Percentiles rank a stretch among this genome's conserved stretches.
Evolutionary conservation across 2,113 vertebrate genomes (phyloP).

Genomic region (Tylochromis polylepis): DNA sequence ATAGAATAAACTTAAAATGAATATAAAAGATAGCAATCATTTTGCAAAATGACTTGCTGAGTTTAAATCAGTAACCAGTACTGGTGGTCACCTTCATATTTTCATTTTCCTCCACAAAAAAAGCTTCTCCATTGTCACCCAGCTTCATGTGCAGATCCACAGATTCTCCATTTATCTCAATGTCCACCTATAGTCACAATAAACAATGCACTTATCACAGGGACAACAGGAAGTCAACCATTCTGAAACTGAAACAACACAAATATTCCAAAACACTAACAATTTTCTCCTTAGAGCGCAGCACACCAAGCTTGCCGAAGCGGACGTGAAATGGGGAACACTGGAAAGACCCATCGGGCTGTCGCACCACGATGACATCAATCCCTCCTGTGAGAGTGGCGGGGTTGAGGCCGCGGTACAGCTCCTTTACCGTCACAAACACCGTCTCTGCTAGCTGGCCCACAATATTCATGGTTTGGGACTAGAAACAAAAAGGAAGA

Average conservation of each 20-base stretch:
- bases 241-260: no score
- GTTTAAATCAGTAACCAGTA: neutral
- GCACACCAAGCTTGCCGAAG: slow-evolving; percentile 92
- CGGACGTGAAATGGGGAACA: slow-evolving; percentile 94
- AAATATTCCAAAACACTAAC: slow-evolving; percentile 66
- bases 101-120: slow-evolving; percentile 87
- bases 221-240: neutral
- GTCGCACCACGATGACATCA: slow-evolving; percentile 89
- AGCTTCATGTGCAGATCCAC: slow-evolving; percentile 94
- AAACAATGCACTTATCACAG: neutral
- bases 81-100: slow-evolving; percentile 70
- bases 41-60: neutral
- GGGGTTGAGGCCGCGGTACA: slow-evolving; percentile 88
- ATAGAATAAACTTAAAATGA: neutral
- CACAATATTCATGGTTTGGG: slow-evolving; percentile 90
- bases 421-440: slow-evolving; percentile 84
- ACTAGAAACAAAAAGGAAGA: slow-evolving; percentile 45
- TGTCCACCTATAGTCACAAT: slow-evolving; percentile 81
- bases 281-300: slow-evolving; percentile 90
- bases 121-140: slow-evolving; percentile 92
- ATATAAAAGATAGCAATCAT: neutral
- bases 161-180: slow-evolving; percentile 88
- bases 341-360: slow-evolving; percentile 83
- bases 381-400: slow-evolving; percentile 89
- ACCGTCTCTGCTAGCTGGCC: slow-evolving; percentile 89